phyloP scores from a whole-genome alignment of 1,140 invertebrate genomes.

The Polyergus mexicanus region DNA sequence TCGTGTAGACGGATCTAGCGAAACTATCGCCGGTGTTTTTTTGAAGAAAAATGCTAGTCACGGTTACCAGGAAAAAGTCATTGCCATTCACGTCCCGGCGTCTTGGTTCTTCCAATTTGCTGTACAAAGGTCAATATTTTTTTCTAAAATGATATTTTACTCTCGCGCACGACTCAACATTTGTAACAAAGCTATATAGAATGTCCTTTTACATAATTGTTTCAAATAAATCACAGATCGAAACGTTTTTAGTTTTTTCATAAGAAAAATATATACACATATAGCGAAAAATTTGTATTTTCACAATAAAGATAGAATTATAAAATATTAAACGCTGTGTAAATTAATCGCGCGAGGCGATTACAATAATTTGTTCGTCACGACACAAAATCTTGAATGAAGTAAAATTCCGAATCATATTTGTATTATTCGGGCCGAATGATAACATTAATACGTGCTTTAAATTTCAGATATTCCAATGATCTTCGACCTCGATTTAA shows the following conservation, averaged over 20 bases:
- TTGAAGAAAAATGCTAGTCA: too few species aligned
- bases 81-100: too few species aligned
- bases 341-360: background rate
- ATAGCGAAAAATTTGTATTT: too few species aligned
- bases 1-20: too few species aligned
- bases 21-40: too few species aligned
- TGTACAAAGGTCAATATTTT: background rate
- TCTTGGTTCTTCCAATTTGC: conserved; percentile 35
- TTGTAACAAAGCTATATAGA: background rate
- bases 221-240: background rate
- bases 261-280: background rate
- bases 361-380: background rate
- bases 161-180: too few species aligned
- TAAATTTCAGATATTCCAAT: too few species aligned
- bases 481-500: too few species aligned
- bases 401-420: background rate
- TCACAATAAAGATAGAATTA: too few species aligned
- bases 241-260: background rate
- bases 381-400: background rate
- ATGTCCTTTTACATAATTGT: background rate
- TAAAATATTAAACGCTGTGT: background rate
- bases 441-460: too few species aligned
- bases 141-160: background rate
- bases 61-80: too few species aligned
- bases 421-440: background rate